A percentile compares a stretch with the other conserved stretches of the same genome.
Conservation (phyloP, 2,888 invertebrate genomes). For the Exocentrus adspersus region DNA sequence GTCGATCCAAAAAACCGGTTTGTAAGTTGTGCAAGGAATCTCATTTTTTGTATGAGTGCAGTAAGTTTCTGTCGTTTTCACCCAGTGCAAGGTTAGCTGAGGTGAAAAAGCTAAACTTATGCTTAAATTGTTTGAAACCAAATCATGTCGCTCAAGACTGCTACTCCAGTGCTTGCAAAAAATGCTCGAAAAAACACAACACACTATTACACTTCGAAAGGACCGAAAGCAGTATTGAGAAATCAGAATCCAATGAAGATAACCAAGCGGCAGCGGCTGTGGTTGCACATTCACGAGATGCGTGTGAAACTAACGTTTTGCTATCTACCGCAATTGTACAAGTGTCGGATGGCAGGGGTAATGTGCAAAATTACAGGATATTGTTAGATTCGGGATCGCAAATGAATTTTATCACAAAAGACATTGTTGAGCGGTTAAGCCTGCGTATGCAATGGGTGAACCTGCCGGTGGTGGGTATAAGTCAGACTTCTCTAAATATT, state of each 20-base stretch:
- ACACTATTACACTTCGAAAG: background rate
- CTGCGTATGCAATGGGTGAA: background rate
- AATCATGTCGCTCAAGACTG: slow-evolving; percentile 24
- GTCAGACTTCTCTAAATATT: background rate
- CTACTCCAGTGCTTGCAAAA: background rate
- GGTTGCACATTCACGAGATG: background rate
- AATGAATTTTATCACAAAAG: slow-evolving; percentile 5
- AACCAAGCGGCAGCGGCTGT: background rate
- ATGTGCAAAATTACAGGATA: background rate
- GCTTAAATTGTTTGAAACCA: slow-evolving; percentile 27
- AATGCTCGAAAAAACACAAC: slow-evolving; percentile 4
- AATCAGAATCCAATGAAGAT: background rate
- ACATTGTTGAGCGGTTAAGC: background rate
- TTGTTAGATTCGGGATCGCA: slow-evolving; percentile 11
- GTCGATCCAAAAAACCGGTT: background rate
- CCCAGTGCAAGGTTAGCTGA: slow-evolving; percentile 11
- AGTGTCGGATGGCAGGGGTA: background rate
- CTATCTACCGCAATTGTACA: background rate
- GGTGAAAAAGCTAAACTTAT: slow-evolving; percentile 24
- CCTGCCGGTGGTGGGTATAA: background rate
- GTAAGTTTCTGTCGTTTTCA: slow-evolving; percentile 18
- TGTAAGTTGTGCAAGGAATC: slow-evolving; percentile 23
- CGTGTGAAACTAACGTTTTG: background rate
- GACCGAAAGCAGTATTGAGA: background rate
- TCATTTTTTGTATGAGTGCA: slow-evolving; percentile 23